Evolutionary conservation across 2,113 vertebrate genomes (phyloP).

Genomic region (Notothenia rossii): DNA sequence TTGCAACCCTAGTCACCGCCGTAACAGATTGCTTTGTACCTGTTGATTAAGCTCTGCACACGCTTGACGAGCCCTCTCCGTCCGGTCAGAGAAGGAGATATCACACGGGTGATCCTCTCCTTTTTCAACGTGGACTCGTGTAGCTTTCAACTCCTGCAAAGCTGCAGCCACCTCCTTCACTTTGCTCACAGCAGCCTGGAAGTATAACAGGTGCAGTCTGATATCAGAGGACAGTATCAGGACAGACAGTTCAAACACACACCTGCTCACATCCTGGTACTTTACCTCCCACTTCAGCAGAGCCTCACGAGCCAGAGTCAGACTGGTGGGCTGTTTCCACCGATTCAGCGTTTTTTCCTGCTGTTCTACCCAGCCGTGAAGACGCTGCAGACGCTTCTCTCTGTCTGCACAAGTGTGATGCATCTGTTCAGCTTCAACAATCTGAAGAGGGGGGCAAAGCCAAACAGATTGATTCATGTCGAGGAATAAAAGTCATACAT

Average conservation of each 20-base stretch:
- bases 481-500: neutral
- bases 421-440: constrained; percentile 82
- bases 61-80: constrained; percentile 73
- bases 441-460: constrained; percentile 73
- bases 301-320: constrained; percentile 76
- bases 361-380: constrained; percentile 83
- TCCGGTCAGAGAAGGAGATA: constrained; percentile 41
- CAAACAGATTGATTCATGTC: neutral
- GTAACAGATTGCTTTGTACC: constrained; percentile 75
- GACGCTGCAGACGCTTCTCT: constrained; percentile 83
- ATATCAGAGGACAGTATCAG: constrained; percentile 1
- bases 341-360: constrained; percentile 82
- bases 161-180: constrained; percentile 77
- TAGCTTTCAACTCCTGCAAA: constrained; percentile 82
- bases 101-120: constrained; percentile 47
- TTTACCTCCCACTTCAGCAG: constrained; percentile 89
- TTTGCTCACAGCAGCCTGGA: constrained; percentile 85
- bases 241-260: neutral
- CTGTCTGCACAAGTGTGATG: constrained; percentile 84
- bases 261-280: constrained; percentile 1
- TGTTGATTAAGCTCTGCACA: constrained; percentile 76
- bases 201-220: neutral
- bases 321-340: constrained; percentile 81
- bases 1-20: neutral
- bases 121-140: constrained; percentile 24